Evolutionary conservation across 37 sponge, comb jelly and placozoan genomes (phyloP).

Genomic region (Lycopodina hypogea): DNA sequence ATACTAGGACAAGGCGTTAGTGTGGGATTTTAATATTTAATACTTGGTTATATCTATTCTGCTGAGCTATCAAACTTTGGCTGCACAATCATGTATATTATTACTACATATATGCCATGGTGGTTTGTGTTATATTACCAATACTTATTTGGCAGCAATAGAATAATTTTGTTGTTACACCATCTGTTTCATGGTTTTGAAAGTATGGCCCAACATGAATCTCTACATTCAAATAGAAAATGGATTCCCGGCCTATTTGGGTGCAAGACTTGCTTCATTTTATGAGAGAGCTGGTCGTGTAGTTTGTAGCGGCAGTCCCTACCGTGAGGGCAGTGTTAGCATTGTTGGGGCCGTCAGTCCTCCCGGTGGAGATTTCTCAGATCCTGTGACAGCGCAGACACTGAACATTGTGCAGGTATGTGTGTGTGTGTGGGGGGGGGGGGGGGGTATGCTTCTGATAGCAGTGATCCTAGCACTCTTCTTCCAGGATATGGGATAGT

Average conservation of each 20-base stretch:
- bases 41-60: too few species aligned
- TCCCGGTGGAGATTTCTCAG: constrained; percentile 99
- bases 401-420: constrained; percentile 88
- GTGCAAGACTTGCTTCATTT: constrained; percentile 97
- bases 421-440: constrained; percentile 79
- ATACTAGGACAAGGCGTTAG: too few species aligned
- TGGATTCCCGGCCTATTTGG: constrained; percentile 99
- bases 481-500: neutral
- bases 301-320: constrained; percentile 86
- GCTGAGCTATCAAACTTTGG: too few species aligned
- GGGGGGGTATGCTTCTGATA: constrained; percentile 70
- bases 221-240: constrained; percentile 51
- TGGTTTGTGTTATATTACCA: too few species aligned
- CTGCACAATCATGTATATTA: too few species aligned
- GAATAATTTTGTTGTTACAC: too few species aligned
- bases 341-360: constrained; percentile 99
- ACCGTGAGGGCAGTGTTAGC: constrained; percentile 94
- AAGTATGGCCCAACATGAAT: too few species aligned
- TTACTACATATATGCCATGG: too few species aligned
- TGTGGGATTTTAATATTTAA: too few species aligned
- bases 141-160: too few species aligned
- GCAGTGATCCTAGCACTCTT: neutral
- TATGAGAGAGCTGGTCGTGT: constrained; percentile 98
- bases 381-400: constrained; percentile 97
- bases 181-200: too few species aligned